Conservation (phyloP, 2,888 invertebrate species). For the Magallana nippona region DNA sequence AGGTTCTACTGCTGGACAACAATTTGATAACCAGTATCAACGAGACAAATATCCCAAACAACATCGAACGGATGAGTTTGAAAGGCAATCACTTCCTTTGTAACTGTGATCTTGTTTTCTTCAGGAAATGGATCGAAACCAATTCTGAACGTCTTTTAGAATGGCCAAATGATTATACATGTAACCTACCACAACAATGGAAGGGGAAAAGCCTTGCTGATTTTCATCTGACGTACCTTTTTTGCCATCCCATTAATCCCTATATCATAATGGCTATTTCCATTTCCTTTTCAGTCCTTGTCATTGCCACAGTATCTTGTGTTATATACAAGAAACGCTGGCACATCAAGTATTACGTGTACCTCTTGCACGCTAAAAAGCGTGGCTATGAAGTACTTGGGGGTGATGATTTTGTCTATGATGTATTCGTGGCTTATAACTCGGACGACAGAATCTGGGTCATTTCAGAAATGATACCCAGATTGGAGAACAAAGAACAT, state of each 20-base stretch:
- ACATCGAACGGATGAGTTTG: slow-evolving; percentile 80
- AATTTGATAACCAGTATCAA: slow-evolving; percentile 49
- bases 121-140: slow-evolving; percentile 50
- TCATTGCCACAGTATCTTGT: slow-evolving; percentile 41
- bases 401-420: slow-evolving; percentile 81
- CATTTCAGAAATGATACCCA: slow-evolving; percentile 84
- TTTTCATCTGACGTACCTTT: background rate
- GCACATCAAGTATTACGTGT: slow-evolving; percentile 82
- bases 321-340: slow-evolving; percentile 82
- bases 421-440: slow-evolving; percentile 87
- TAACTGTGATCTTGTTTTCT: slow-evolving; percentile 81
- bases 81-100: slow-evolving; percentile 84
- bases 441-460: slow-evolving; percentile 86
- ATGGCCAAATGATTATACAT: slow-evolving; percentile 5
- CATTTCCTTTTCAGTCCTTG: slow-evolving; percentile 46
- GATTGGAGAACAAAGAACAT: slow-evolving; percentile 83
- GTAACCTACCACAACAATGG: background rate
- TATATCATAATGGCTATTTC: slow-evolving; percentile 4
- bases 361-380: slow-evolving; percentile 62
- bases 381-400: background rate
- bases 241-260: slow-evolving; percentile 7
- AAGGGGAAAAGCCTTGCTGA: background rate
- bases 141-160: slow-evolving; percentile 4
- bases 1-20: slow-evolving; percentile 38
- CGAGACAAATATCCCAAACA: slow-evolving; percentile 44